Percentiles rank a stretch among this genome's conserved stretches.
Conservation (phyloP, 2,113 vertebrate genomes). For the Gymnogyps californianus region DNA sequence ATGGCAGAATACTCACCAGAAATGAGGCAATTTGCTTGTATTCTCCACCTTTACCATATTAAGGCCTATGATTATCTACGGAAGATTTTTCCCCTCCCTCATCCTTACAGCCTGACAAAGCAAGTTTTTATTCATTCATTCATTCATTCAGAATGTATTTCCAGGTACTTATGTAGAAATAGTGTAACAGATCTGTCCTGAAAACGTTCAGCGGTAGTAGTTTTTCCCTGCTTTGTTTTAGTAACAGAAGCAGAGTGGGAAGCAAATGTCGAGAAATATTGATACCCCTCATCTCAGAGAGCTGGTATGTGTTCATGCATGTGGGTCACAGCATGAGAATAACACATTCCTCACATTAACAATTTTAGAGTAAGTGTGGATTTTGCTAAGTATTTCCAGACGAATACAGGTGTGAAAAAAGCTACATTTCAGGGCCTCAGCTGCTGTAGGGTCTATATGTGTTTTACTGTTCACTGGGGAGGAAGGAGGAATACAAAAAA, state of each 20-base stretch:
- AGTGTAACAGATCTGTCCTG: neutral
- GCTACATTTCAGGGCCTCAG: neutral
- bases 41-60: conserved; percentile 60
- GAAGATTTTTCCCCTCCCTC: conserved; percentile 66
- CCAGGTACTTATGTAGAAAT: neutral
- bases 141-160: neutral
- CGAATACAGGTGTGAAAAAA: neutral
- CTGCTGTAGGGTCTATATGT: neutral
- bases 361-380: neutral
- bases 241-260: neutral
- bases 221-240: neutral
- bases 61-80: conserved; percentile 58
- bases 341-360: neutral
- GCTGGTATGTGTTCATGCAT: neutral
- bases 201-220: neutral
- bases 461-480: neutral
- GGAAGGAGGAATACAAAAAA: neutral
- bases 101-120: conserved; percentile 69
- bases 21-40: conserved; percentile 66
- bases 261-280: neutral
- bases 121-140: conserved; percentile 24
- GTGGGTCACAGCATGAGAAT: neutral
- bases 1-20: conserved; percentile 53
- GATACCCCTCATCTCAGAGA: neutral
- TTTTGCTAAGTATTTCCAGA: neutral